phyloP scores from a whole-genome alignment of 2,113 vertebrate genomes.

The Coreoperca whiteheadi region DNA sequence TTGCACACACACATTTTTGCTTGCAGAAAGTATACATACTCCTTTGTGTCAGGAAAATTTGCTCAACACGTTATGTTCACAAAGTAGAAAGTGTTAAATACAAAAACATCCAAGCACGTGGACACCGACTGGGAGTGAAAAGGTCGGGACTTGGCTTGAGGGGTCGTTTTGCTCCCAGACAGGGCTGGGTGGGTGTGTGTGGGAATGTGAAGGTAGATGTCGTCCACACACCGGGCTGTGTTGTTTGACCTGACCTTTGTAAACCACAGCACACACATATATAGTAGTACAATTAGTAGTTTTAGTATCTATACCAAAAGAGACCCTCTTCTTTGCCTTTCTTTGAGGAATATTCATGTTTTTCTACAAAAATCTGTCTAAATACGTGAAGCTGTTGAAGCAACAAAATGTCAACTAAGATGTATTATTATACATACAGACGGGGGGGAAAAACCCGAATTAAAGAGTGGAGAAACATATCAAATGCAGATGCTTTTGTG shows the following conservation, averaged over 20 bases:
- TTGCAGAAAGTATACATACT: constrained; percentile 18
- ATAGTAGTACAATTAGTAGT: not conserved
- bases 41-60: constrained; percentile 15
- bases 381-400: not conserved
- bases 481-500: too few relatives aligned
- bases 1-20: constrained; percentile 7
- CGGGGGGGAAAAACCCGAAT: too few relatives aligned
- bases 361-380: not conserved
- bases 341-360: not conserved
- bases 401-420: too few relatives aligned
- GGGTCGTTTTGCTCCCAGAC: constrained; percentile 52
- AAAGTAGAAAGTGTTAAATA: constrained; percentile 24
- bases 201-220: not conserved
- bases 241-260: constrained; percentile 36
- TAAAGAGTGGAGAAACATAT: too few relatives aligned
- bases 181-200: not conserved
- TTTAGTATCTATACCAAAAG: not conserved
- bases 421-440: too few relatives aligned
- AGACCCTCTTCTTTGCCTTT: not conserved
- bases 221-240: constrained; percentile 5
- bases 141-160: constrained; percentile 44
- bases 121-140: constrained; percentile 49
- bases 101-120: not conserved
- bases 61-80: not conserved
- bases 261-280: not conserved